These are phyloP conservation scores for Carollia perspicillata DNA, from an alignment of 2,113 vertebrate genomes.

Conservation along the genomic window DNA sequence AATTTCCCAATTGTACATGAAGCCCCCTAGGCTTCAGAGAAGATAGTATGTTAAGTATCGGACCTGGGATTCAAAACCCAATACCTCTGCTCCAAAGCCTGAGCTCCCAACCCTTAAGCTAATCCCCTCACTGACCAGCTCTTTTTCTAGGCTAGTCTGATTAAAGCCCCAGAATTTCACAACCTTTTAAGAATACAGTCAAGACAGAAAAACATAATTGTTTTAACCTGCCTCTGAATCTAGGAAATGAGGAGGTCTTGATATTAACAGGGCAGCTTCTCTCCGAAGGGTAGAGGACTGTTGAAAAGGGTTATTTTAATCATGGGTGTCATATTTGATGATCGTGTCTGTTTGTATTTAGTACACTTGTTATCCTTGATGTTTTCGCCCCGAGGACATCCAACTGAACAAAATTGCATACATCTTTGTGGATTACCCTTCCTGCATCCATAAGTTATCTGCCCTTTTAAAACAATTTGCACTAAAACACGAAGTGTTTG, in stretches of 20 bases:
- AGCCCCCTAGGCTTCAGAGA: background rate
- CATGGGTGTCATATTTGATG: constrained; percentile 77
- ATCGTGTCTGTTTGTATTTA: constrained; percentile 80
- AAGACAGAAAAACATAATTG: constrained; percentile 35
- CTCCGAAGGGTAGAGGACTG: constrained; percentile 53
- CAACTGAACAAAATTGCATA: constrained; percentile 67
- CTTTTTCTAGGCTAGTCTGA: background rate
- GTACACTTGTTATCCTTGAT: constrained; percentile 73
- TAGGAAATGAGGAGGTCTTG: constrained; percentile 55
- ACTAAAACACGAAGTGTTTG: constrained; percentile 60
- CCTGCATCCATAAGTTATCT: constrained; percentile 75
- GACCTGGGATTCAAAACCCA: background rate
- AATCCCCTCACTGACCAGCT: background rate
- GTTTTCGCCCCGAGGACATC: constrained; percentile 72
- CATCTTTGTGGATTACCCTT: constrained; percentile 74
- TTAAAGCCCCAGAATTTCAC: constrained; percentile 29
- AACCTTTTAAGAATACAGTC: constrained; percentile 54
- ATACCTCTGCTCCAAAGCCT: background rate
- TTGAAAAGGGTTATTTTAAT: constrained; percentile 79
- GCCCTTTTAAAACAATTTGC: constrained; percentile 76
- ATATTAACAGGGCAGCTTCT: constrained; percentile 63
- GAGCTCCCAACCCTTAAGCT: background rate
- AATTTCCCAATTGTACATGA: background rate
- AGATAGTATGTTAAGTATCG: background rate
- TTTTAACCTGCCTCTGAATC: constrained; percentile 29